These are phyloP conservation scores for Zele albiditarsus DNA, from an alignment of 2,888 invertebrate genomes.

Conservation along the genomic window DNA sequence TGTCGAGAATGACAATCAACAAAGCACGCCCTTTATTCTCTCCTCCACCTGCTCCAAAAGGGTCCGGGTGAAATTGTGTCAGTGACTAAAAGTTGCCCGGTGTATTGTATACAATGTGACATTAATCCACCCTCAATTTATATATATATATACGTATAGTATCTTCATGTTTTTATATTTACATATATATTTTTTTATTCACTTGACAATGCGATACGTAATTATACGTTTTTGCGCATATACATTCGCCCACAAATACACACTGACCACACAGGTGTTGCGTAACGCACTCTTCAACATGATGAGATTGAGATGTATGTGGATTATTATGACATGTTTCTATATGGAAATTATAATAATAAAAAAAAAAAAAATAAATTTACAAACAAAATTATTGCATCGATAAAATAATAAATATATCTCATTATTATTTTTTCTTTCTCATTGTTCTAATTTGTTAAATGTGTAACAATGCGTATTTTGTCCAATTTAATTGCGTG, in stretches of 20 bases:
- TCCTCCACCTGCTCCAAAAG: constrained; percentile 7
- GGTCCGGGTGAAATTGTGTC: background rate
- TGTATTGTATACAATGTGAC: background rate
- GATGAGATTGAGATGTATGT: constrained; percentile 9
- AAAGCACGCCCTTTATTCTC: constrained; percentile 33
- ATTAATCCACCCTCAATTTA: background rate
- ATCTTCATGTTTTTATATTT: background rate
- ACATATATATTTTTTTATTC: background rate
- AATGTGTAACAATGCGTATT: background rate
- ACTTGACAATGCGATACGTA: constrained; percentile 23
- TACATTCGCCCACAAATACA: background rate
- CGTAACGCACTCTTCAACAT: constrained; percentile 35
- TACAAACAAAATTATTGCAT: background rate
- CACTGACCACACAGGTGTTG: constrained; percentile 26
- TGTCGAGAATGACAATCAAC: background rate
- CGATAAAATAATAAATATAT: background rate
- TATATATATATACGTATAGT: background rate
- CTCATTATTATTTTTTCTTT: background rate
- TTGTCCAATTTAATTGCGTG: background rate
- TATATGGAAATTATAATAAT: background rate
- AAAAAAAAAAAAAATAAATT: background rate
- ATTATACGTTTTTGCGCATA: constrained; percentile 11
- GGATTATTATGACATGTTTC: constrained; percentile 3
- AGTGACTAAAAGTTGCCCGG: background rate
- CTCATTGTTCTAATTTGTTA: background rate